Evolutionary conservation across 2,113 vertebrate genomes (phyloP).

Genomic region (Emydocephalus ijimae): DNA sequence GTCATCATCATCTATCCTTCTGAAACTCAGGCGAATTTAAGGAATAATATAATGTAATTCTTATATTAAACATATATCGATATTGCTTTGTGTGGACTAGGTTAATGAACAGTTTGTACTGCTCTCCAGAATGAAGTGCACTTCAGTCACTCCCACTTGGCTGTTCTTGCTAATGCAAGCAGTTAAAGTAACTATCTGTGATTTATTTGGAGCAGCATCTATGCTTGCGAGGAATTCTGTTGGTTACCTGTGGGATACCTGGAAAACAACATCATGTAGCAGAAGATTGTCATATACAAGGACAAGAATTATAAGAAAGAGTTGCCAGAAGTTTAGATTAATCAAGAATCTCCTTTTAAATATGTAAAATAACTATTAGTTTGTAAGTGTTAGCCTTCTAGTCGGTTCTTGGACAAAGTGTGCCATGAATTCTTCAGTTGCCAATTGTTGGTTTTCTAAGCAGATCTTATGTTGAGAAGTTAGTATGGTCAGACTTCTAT

Average conservation of each 20-base stretch:
- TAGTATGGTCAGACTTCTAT: background rate
- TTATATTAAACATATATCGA: background rate
- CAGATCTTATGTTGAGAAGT: background rate
- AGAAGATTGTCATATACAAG: background rate
- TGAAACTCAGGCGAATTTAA: background rate
- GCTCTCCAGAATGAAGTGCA: background rate
- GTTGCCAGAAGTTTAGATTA: background rate
- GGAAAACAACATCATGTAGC: background rate
- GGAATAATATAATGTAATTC: background rate
- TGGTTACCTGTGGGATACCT: background rate
- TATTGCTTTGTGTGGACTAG: background rate
- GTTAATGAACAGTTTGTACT: background rate
- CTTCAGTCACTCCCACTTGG: background rate
- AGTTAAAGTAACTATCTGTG: background rate
- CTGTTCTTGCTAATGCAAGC: background rate
- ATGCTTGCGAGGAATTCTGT: background rate
- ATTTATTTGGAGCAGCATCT: background rate
- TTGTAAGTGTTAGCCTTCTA: background rate
- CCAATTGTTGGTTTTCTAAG: background rate
- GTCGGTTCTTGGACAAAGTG: background rate
- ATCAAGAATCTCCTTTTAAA: constrained; percentile 44
- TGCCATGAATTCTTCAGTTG: background rate
- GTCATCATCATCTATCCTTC: background rate
- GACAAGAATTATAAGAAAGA: background rate
- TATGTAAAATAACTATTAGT: constrained; percentile 14